These are phyloP conservation scores for Anorthoa munda DNA, from an alignment of 2,888 invertebrate genomes.

Conservation along the genomic window DNA sequence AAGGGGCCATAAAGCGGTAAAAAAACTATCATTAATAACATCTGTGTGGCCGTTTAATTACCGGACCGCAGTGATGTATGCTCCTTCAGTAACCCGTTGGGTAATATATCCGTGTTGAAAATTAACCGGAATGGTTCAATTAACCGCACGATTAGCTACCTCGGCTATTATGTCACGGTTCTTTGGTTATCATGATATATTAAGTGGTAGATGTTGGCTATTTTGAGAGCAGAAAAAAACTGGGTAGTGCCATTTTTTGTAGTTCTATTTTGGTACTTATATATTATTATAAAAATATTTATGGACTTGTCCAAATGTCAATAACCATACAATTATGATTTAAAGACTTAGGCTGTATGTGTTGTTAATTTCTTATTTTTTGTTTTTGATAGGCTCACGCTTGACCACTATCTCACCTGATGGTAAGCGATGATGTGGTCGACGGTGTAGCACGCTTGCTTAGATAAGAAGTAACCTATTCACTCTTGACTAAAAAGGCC, in stretches of 20 bases:
- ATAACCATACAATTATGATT: no score
- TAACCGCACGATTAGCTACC: constrained; percentile 60
- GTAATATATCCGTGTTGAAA: constrained; percentile 63
- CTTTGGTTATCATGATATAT: constrained; percentile 52
- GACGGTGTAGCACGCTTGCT: no score
- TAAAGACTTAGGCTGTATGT: no score
- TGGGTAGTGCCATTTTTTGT: background rate
- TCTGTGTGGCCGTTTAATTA: constrained; percentile 60
- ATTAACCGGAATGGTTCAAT: constrained; percentile 63
- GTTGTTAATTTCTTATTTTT: no score
- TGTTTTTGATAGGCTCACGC: no score
- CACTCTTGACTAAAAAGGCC: no score
- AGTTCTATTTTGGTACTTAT: background rate
- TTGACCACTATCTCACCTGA: no score
- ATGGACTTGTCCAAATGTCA: no score
- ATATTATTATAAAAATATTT: no score
- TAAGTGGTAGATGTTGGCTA: constrained; percentile 17
- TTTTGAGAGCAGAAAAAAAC: constrained; percentile 1
- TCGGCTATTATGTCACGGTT: constrained; percentile 51
- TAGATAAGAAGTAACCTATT: no score
- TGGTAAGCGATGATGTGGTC: no score
- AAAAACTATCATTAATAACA: constrained; percentile 63
- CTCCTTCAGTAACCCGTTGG: constrained; percentile 61
- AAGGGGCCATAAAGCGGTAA: constrained; percentile 30
- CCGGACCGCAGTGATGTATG: constrained; percentile 60